These are phyloP conservation scores for Gymnothorax javanicus DNA, from an alignment of 2,797 vertebrate genomes.

Conservation along the genomic window DNA sequence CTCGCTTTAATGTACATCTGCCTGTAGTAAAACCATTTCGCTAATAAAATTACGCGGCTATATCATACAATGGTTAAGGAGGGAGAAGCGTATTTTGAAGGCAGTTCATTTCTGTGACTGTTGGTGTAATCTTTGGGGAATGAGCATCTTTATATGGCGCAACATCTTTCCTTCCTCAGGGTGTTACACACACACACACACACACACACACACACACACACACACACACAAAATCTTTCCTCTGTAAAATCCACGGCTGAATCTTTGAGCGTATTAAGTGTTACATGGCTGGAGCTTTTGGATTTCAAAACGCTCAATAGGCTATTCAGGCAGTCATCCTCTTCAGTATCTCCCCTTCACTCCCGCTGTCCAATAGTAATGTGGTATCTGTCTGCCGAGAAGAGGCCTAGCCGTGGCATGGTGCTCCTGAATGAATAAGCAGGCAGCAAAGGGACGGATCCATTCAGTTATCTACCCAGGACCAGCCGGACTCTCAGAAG, in stretches of 20 bases:
- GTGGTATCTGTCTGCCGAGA: neutral
- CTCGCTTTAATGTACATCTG: neutral
- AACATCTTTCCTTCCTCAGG: slow-evolving; percentile 29
- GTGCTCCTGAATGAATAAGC: neutral
- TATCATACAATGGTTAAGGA: slow-evolving; percentile 43
- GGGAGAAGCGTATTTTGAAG: slow-evolving; percentile 50
- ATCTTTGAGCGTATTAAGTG: neutral
- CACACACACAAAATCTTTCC: too few species aligned
- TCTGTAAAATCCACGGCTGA: slow-evolving; percentile 11
- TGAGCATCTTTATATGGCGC: slow-evolving; percentile 47
- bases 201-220: too few species aligned
- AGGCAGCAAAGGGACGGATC: neutral
- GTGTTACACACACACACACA: neutral
- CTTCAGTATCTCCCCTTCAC: neutral
- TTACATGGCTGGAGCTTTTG: neutral
- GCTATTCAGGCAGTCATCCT: neutral
- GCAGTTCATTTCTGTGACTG: neutral
- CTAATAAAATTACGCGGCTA: slow-evolving; percentile 28
- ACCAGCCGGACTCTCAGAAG: neutral
- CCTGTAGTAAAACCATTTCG: neutral
- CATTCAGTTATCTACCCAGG: neutral
- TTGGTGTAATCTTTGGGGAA: slow-evolving; percentile 25
- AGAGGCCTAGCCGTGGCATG: neutral
- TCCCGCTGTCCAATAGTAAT: neutral
- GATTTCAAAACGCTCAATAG: neutral